phyloP scores from a whole-genome alignment of 2,888 invertebrate species.

The Venustoraphidia nigricollis region DNA sequence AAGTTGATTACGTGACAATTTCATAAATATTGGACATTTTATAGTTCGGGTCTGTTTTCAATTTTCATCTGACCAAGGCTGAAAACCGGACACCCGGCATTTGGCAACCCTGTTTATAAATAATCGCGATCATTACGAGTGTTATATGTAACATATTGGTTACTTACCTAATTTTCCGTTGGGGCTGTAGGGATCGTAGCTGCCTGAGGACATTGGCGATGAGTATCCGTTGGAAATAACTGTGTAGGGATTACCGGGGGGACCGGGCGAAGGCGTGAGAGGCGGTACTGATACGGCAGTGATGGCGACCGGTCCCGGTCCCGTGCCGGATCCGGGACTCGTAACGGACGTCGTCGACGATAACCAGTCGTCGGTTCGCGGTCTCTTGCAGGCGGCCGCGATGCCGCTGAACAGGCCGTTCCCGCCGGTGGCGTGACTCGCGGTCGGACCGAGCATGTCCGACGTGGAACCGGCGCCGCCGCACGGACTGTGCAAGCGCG shows the following conservation, averaged over 20 bases:
- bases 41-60: too few relatives aligned
- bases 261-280: slow-evolving; percentile 51
- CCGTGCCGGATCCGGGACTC: slow-evolving; percentile 37
- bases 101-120: too few relatives aligned
- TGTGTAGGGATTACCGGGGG: slow-evolving; percentile 33
- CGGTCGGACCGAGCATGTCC: slow-evolving; percentile 13
- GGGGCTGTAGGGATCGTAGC: slow-evolving; percentile 82
- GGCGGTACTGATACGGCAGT: slow-evolving; percentile 26
- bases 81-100: too few relatives aligned
- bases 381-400: slow-evolving; percentile 26
- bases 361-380: slow-evolving; percentile 46
- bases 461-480: slow-evolving; percentile 11
- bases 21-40: too few relatives aligned
- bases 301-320: slow-evolving; percentile 31
- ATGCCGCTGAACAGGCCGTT: slow-evolving; percentile 10
- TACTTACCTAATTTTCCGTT: slow-evolving; percentile 76
- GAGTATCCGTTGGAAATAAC: slow-evolving; percentile 62
- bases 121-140: too few relatives aligned
- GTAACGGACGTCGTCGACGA: slow-evolving; percentile 45
- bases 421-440: slow-evolving; percentile 12
- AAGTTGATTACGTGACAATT: too few relatives aligned
- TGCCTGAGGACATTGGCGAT: slow-evolving; percentile 72
- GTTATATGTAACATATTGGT: too few relatives aligned
- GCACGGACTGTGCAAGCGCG: slow-evolving; percentile 22
- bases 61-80: too few relatives aligned